Evolutionary conservation across 2,113 vertebrate genomes (phyloP).

Genomic region (Alaudala cheleensis): DNA sequence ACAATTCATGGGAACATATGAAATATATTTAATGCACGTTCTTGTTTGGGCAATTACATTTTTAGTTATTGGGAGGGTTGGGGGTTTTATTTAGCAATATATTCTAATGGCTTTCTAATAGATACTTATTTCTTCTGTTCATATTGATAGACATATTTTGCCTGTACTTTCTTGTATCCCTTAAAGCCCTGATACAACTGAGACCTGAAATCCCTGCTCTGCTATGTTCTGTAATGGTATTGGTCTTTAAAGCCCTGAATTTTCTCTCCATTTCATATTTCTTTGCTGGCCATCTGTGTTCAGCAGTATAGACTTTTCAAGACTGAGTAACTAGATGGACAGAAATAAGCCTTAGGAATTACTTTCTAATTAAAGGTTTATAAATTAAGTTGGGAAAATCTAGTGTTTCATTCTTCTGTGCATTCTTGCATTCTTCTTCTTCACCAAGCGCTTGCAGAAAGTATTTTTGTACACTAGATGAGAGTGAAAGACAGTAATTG

Average conservation of each 20-base stretch:
- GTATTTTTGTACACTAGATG: slow-evolving; percentile 30
- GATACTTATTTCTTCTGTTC: neutral
- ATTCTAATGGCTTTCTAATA: neutral
- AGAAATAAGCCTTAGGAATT: neutral
- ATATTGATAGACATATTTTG: neutral
- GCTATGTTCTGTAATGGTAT: neutral
- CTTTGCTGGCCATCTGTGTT: neutral
- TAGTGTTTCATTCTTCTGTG: neutral
- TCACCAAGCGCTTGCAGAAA: neutral
- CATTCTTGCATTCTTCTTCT: neutral
- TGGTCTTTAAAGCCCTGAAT: neutral
- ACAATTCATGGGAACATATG: neutral
- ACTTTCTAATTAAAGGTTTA: neutral
- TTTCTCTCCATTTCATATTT: neutral
- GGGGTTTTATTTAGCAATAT: neutral
- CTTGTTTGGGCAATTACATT: neutral
- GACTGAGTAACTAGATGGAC: neutral
- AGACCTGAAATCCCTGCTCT: neutral
- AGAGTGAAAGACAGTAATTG: slow-evolving; percentile 3
- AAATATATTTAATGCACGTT: neutral
- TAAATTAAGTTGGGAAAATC: neutral
- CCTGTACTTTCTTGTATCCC: neutral
- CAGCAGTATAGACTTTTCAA: neutral
- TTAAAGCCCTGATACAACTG: neutral
- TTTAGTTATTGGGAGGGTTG: accelerated